Evolutionary conservation across 2,888 invertebrate genomes (phyloP), one percentile per base, ranked within the genome.

Genomic region (Pachliopta kotzebuea): DNA sequence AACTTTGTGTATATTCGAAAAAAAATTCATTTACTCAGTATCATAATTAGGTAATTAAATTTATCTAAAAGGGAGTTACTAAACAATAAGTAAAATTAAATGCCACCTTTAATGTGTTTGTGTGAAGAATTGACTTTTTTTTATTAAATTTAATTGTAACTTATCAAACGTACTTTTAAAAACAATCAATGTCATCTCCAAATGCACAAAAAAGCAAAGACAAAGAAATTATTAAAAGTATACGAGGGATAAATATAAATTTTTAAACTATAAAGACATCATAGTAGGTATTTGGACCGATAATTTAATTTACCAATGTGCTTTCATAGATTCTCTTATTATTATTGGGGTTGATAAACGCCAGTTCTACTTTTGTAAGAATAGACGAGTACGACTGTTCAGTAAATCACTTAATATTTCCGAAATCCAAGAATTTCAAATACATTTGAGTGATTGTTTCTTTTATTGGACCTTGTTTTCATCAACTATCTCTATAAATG

Each of bases 271-370:
- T 42, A 42, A 42, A 17, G 42, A 42, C 14, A 18, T 17, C 18
- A n/a, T n/a, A n/a, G 50, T 50, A n/a, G 2, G 50, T 7, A 21
- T 50, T 50, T 20, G 1, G 6, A 57, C 21, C 50, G 21, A n/a
- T 31, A 9, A 8, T 31, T 42, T 53, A 21, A 53, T 31, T 26
- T 53, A 42, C 23, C n/a, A 54, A 42, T 21, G n/a, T 63, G 58
- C 54, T 54, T 58, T 54, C 7, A 58, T 56, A 21, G 18, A 31
- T 52, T 2, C 31, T n/a, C 37, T 14, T 29, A 23, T 21, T 26
- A 45, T 29, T 17, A 21, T 21, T 50, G 37, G 57, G 29, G 45
- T 49, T 56, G 21, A 24, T 14, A 21, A 50, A 56, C 26, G 17
- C 42, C 14, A 37, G 1, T 42, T 37, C 20, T 20, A 62, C 52